These are phyloP conservation scores for Hydrotaea diabolus DNA, from an alignment of 2,888 invertebrate genomes.

Conservation along the genomic window DNA sequence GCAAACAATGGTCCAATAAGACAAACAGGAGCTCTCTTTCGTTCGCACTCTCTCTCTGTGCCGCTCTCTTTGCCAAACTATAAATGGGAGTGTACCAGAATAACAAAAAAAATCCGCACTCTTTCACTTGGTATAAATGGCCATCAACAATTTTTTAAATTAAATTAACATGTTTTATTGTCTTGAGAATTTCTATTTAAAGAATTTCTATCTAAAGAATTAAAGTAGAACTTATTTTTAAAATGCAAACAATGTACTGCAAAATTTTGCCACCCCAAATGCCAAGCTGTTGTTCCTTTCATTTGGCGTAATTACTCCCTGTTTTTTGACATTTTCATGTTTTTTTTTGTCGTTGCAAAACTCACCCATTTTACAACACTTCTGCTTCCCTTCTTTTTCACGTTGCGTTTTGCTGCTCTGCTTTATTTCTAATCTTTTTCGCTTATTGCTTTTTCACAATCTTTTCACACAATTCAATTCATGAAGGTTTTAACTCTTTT, in stretches of 20 bases:
- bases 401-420: conserved; percentile 68
- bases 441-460: conserved; percentile 39
- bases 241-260: not conserved
- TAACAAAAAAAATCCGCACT: conserved; percentile 47
- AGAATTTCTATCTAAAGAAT: no score
- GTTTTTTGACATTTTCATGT: conserved; percentile 48
- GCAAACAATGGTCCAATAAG: conserved; percentile 33
- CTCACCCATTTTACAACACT: conserved; percentile 72
- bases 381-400: conserved; percentile 69
- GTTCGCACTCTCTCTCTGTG: conserved; percentile 30
- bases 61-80: conserved; percentile 12
- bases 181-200: not conserved
- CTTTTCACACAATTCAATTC: conserved; percentile 16
- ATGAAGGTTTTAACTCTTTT: conserved; percentile 41
- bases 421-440: conserved; percentile 74
- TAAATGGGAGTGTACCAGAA: conserved; percentile 57
- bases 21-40: conserved; percentile 14
- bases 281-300: not conserved
- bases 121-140: conserved; percentile 55
- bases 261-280: not conserved
- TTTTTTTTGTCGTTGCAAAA: conserved; percentile 58
- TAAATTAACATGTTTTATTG: conserved; percentile 39
- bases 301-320: conserved; percentile 5
- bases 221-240: not conserved
- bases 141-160: conserved; percentile 47